Evolutionary conservation across 2,797 vertebrate species (phyloP).

Genomic region (Naso thynnoides): DNA sequence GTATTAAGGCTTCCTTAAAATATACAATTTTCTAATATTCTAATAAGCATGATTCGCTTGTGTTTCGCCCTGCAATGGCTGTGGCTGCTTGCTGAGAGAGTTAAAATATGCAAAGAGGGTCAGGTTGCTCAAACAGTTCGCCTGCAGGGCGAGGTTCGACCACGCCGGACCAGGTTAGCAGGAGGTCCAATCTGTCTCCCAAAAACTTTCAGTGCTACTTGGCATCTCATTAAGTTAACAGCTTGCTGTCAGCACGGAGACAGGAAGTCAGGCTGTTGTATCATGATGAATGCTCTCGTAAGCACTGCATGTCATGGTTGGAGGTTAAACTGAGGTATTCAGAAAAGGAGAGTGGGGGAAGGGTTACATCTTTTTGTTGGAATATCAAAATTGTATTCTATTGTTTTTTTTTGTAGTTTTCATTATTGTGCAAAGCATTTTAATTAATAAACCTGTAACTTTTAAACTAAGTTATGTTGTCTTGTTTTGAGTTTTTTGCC

Average conservation of each 20-base stretch:
- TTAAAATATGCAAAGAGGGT: slow-evolving; percentile 69
- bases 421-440: background rate
- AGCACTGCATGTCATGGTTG: slow-evolving; percentile 77
- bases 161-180: slow-evolving; percentile 72
- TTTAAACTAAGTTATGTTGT: background rate
- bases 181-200: slow-evolving; percentile 83
- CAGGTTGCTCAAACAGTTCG: slow-evolving; percentile 65
- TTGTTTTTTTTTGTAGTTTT: background rate
- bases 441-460: background rate
- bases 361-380: too few species aligned
- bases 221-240: slow-evolving; percentile 87
- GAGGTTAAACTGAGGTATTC: slow-evolving; percentile 66
- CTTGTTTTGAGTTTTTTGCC: background rate
- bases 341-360: slow-evolving; percentile 1
- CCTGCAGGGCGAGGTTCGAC: slow-evolving; percentile 79
- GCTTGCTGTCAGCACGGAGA: slow-evolving; percentile 83
- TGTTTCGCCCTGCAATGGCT: slow-evolving; percentile 23
- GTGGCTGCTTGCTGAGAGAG: slow-evolving; percentile 34
- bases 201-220: slow-evolving; percentile 75
- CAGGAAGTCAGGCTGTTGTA: slow-evolving; percentile 85
- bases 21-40: slow-evolving; percentile 17
- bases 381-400: slow-evolving; percentile 1
- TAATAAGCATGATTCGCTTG: slow-evolving; percentile 22
- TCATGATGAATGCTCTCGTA: slow-evolving; percentile 83
- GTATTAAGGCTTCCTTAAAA: slow-evolving; percentile 12